phyloP scores from a whole-genome alignment of 2,113 vertebrate species.

The Barnardius zonarius region DNA sequence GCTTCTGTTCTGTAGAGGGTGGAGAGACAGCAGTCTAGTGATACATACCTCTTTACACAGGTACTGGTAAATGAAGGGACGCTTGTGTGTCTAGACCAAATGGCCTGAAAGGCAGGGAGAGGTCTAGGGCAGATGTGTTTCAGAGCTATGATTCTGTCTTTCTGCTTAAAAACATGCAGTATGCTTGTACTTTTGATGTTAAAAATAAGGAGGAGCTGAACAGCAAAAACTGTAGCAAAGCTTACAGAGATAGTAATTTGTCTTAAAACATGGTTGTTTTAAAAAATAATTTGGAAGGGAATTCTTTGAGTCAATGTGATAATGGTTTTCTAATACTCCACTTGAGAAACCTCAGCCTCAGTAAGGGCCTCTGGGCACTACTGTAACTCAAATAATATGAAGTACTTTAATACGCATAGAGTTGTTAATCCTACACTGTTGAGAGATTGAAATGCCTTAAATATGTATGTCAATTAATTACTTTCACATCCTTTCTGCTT shows the following conservation, averaged over 20 bases:
- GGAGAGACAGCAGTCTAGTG: not conserved
- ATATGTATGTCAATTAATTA: not conserved
- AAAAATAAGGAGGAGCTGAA: not conserved
- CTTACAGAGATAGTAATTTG: not conserved
- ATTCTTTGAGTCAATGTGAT: not conserved
- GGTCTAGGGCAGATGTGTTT: not conserved
- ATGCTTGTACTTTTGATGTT: not conserved
- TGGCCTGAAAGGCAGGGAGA: not conserved
- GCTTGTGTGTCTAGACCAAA: not conserved
- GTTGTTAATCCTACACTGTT: constrained; percentile 4
- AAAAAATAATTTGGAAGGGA: not conserved
- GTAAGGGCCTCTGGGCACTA: not conserved
- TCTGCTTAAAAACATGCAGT: not conserved
- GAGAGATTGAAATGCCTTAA: not conserved
- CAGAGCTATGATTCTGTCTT: not conserved
- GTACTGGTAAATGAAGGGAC: not conserved
- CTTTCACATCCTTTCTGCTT: not conserved
- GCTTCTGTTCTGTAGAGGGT: not conserved
- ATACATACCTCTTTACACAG: not conserved
- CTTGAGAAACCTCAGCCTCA: not conserved
- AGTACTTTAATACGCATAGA: not conserved
- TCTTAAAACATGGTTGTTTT: not conserved
- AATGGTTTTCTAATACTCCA: not conserved
- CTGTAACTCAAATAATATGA: not conserved
- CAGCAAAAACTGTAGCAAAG: not conserved